These are phyloP conservation scores for Diaprepes abbreviatus DNA, from an alignment of 2,888 invertebrate species.

Conservation along the genomic window DNA sequence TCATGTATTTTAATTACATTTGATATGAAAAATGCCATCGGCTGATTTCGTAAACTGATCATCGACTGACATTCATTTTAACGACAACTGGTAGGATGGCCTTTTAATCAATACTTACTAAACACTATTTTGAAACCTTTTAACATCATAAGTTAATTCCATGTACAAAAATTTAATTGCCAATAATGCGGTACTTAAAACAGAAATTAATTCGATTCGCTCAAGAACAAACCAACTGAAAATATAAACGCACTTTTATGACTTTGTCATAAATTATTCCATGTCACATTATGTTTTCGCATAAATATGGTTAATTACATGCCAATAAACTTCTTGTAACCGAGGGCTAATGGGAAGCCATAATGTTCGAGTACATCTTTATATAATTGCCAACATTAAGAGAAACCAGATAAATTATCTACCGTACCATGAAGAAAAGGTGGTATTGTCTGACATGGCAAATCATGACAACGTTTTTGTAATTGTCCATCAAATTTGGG, in stretches of 20 bases:
- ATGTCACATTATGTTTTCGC: slow-evolving; percentile 32
- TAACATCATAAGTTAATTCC: not conserved
- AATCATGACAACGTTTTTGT: too few species aligned
- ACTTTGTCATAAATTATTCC: slow-evolving; percentile 29
- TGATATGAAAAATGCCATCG: too few species aligned
- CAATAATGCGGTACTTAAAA: slow-evolving; percentile 1
- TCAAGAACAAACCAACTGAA: slow-evolving; percentile 15
- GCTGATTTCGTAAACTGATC: too few species aligned
- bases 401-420: too few species aligned
- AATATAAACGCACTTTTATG: slow-evolving; percentile 27
- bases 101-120: not conserved
- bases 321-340: slow-evolving; percentile 35
- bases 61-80: too few species aligned
- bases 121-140: not conserved
- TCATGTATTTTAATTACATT: too few species aligned
- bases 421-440: too few species aligned
- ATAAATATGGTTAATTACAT: slow-evolving; percentile 35
- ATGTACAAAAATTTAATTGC: slow-evolving; percentile 1
- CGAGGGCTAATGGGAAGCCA: slow-evolving; percentile 19
- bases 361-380: slow-evolving; percentile 20
- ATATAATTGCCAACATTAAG: slow-evolving; percentile 4
- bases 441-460: too few species aligned
- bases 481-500: too few species aligned
- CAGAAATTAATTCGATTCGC: slow-evolving; percentile 1
- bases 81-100: too few species aligned